Conservation (phyloP, 2,113 vertebrate genomes). For the Pongo abelii region DNA sequence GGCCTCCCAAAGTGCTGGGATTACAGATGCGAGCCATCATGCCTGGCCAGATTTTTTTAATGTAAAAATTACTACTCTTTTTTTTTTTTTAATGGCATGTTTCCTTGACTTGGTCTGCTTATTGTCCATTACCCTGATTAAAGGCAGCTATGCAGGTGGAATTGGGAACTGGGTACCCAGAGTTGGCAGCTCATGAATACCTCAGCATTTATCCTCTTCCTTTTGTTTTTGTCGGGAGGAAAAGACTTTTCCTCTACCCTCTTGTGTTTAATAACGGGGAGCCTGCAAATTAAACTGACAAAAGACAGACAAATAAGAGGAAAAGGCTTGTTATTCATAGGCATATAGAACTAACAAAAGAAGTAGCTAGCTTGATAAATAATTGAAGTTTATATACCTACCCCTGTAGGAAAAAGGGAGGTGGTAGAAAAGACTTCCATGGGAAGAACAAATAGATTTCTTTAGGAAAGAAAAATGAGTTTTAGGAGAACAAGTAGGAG, state of each 20-base stretch:
- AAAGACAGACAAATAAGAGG: background rate
- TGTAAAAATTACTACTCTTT: background rate
- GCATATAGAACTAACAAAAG: background rate
- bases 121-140: background rate
- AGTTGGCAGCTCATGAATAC: background rate
- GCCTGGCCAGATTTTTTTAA: background rate
- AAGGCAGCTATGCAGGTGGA: background rate
- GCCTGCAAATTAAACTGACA: background rate
- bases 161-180: background rate
- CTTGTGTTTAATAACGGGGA: background rate
- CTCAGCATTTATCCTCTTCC: background rate
- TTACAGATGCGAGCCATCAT: too few species aligned
- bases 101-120: background rate
- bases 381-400: background rate
- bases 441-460: background rate
- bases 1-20: too few species aligned
- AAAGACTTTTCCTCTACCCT: background rate
- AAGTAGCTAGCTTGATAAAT: background rate
- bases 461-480: background rate
- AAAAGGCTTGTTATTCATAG: background rate
- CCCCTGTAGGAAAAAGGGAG: background rate
- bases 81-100: background rate
- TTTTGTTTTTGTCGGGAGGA: background rate
- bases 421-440: background rate
- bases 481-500: background rate